These are phyloP conservation scores for Nettapus auritus DNA, from an alignment of 2,113 vertebrate species.

Conservation along the genomic window DNA sequence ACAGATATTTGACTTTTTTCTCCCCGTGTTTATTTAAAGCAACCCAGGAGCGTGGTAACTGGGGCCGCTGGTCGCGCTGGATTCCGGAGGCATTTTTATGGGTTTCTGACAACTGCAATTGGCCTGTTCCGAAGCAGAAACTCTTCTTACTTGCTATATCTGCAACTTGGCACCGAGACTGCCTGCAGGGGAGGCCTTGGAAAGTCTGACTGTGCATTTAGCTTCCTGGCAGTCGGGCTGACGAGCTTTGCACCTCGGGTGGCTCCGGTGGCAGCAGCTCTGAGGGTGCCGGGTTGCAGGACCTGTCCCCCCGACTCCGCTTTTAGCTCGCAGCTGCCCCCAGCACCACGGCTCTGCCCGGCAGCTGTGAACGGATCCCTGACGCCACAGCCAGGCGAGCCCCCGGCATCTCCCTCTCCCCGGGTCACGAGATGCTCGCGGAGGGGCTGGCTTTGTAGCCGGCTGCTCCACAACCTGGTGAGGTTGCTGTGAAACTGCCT, in stretches of 20 bases:
- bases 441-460: background rate
- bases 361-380: background rate
- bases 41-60: background rate
- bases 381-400: rapidly evolving
- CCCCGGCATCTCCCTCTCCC: background rate
- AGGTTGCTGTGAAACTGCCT: background rate
- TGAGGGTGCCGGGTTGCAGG: background rate
- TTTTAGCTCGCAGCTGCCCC: background rate
- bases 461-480: background rate
- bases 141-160: background rate
- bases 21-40: background rate
- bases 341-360: background rate
- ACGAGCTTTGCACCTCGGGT: background rate
- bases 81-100: background rate
- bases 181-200: background rate
- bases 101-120: background rate
- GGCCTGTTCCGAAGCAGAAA: background rate
- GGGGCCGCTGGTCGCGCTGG: background rate
- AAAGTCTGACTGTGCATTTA: background rate
- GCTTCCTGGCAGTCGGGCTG: background rate
- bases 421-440: background rate
- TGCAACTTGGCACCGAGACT: background rate
- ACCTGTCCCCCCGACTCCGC: rapidly evolving
- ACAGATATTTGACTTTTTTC: background rate
- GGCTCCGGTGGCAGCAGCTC: background rate